Evolutionary conservation across 2,113 vertebrate genomes (phyloP), one percentile per base, ranked within the genome.

Genomic region (Morphnarchus princeps): DNA sequence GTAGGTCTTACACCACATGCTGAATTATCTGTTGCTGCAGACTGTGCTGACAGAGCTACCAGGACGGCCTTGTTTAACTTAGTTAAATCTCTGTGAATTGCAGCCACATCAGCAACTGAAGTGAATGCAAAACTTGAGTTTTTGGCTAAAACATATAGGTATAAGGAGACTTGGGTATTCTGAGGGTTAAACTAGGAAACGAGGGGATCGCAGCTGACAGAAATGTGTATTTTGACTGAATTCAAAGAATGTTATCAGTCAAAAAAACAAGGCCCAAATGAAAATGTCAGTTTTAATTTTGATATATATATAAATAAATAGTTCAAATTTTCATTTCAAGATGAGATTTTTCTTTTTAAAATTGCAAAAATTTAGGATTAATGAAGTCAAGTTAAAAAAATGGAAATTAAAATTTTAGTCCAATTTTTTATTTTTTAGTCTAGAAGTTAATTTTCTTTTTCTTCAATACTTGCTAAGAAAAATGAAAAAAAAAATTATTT

Each of bases 201-300:
- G 1, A 36, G 31, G 25, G 3, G 10, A 66, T 77, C 7, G 11
- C 25, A 67, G 6, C 10, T 24, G 26, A 38, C 16, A 31, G 11
- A 86, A 81, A 82, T 22, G 8, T 31, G 1, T 36, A n/a, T 67
- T 92, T 74, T 78, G 45, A 58, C 22, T 73, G 28, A 77, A 73
- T 73, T 61, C 16, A 82, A 61, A 62, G 8, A 61, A 61, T 0
- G 0, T 0, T 32, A 8, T 10, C 2, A 38, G 58, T 38, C 21
- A 62, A 57, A 79, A 21, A 63, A 42, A 9, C 5, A 42, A 36
- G 7, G 12, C 8, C 9, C 24, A 80, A 66, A 43, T 38, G 6
- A 67, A 89, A 83, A 80, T 11, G 6, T 19, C 13, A 45, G 10
- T 32, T 59, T 49, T 38, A 29, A 49, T 79, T 66, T 32, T n/a